Conservation (phyloP, 2,797 vertebrate genomes). For the Perodicticus potto region DNA sequence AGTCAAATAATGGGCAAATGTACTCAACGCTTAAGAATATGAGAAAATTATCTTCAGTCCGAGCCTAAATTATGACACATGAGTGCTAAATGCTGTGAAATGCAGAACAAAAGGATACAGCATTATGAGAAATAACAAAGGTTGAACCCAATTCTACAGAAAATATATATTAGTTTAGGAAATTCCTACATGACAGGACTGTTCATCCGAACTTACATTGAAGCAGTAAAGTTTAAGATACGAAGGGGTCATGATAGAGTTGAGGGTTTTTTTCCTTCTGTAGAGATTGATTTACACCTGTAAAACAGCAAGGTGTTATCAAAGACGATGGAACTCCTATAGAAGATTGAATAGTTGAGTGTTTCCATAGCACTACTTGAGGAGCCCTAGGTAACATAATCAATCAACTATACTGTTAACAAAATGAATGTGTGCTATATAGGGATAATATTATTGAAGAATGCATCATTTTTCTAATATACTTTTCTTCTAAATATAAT, state of each 20-base stretch:
- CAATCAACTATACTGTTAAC: neutral
- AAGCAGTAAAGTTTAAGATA: neutral
- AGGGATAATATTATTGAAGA: neutral
- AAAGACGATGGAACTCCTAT: neutral
- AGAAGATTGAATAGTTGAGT: neutral
- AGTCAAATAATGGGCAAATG: neutral
- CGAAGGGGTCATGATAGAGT: neutral
- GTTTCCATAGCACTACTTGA: neutral
- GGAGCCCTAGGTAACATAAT: neutral
- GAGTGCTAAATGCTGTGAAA: neutral
- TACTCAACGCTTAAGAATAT: neutral
- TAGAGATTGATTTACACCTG: neutral
- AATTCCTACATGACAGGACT: neutral
- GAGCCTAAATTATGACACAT: neutral
- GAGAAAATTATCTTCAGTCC: neutral
- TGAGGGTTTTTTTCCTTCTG: neutral
- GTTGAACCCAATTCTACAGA: neutral
- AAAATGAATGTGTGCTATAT: neutral
- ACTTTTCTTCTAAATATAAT: neutral
- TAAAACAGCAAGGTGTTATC: neutral
- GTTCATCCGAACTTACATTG: neutral
- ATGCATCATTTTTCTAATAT: neutral
- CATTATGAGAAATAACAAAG: neutral
- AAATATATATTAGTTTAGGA: neutral
- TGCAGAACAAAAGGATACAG: neutral